A percentile compares a stretch with the other conserved stretches of the same genome.
Evolutionary conservation across 2,797 vertebrate species (phyloP).

Genomic region (Chloroceryle amazona): DNA sequence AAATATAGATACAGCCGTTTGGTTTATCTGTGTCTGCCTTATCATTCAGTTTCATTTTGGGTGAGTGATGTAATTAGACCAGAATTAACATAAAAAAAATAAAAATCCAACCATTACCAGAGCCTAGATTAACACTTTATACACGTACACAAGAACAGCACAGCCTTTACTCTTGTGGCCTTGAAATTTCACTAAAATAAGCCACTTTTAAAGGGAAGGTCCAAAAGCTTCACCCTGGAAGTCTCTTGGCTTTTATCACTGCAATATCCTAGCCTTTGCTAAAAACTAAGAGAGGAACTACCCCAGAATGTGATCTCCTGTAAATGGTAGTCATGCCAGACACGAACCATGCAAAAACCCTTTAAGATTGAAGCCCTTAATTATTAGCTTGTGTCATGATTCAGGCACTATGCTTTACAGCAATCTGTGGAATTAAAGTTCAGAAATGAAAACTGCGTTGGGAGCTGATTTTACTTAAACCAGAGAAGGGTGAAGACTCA

Average conservation of each 20-base stretch:
- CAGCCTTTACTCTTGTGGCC: constrained; percentile 5
- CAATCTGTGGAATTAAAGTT: constrained; percentile 15
- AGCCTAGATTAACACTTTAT: neutral
- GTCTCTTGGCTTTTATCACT: constrained; percentile 28
- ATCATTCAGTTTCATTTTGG: neutral
- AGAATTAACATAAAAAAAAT: neutral
- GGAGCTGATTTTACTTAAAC: constrained; percentile 31
- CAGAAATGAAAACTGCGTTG: neutral
- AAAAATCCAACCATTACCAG: constrained; percentile 10
- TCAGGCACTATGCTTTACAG: constrained; percentile 57
- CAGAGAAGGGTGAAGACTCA: constrained; percentile 11
- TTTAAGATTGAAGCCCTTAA: constrained; percentile 66
- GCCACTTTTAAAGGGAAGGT: neutral
- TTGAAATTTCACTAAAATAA: constrained; percentile 33
- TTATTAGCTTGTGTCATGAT: constrained; percentile 43
- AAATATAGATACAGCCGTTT: neutral
- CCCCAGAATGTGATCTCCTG: neutral
- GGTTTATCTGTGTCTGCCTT: constrained; percentile 12
- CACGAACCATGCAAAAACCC: constrained; percentile 56
- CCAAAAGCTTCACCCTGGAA: neutral
- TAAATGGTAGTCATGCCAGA: constrained; percentile 20
- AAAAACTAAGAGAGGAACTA: constrained; percentile 42
- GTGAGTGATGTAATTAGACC: constrained; percentile 9
- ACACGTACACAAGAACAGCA: constrained; percentile 38
- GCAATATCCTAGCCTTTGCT: constrained; percentile 38